Evolutionary conservation across 2,113 vertebrate species (phyloP).

Genomic region (Echinops telfairi): DNA sequence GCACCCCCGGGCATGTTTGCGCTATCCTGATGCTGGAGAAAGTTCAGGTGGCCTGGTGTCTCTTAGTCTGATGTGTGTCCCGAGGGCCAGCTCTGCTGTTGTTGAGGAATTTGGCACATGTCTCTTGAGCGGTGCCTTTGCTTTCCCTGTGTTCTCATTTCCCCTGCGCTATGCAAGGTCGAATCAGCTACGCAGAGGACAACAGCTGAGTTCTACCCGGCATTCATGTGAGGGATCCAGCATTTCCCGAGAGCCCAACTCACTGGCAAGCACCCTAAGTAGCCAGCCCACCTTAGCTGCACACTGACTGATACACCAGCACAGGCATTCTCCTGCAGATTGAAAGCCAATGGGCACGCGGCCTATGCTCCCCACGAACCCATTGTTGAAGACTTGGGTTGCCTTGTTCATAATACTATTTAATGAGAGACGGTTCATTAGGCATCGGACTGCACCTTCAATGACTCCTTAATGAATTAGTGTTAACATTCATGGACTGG

Average conservation of each 20-base stretch:
- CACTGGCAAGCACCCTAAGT: neutral
- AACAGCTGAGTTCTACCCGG: neutral
- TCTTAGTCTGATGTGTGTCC: neutral
- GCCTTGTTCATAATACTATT: neutral
- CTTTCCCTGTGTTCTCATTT: neutral
- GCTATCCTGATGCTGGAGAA: neutral
- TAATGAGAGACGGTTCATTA: neutral
- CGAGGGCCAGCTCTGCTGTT: neutral
- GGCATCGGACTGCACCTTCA: neutral
- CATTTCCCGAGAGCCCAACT: neutral
- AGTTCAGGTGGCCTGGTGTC: neutral
- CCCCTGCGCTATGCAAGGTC: neutral
- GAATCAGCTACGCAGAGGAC: neutral
- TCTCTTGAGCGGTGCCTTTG: neutral
- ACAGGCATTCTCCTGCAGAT: neutral
- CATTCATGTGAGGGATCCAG: neutral
- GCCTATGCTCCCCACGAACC: neutral
- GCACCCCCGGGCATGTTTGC: neutral
- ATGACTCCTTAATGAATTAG: neutral
- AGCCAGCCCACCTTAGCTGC: neutral
- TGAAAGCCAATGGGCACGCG: neutral
- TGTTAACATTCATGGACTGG: neutral
- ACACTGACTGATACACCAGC: neutral
- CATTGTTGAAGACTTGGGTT: neutral
- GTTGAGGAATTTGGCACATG: neutral